phyloP scores from a whole-genome alignment of 1,140 invertebrate species.

The Campoletis sonorensis region DNA sequence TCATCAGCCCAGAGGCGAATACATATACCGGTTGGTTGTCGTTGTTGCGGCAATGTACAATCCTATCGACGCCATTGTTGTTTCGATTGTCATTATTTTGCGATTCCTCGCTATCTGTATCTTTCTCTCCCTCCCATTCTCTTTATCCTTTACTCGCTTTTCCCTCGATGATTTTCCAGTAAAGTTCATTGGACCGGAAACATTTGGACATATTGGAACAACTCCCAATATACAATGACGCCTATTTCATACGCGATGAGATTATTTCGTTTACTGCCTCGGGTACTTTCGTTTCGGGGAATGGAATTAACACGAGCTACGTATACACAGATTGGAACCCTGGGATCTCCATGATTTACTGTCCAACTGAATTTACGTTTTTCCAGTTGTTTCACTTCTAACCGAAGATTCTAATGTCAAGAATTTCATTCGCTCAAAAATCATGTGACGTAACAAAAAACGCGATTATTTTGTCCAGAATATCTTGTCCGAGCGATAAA shows the following conservation, averaged over 20 bases:
- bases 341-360: not conserved
- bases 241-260: constrained; percentile 15
- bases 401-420: too few relatives aligned
- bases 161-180: constrained; percentile 19
- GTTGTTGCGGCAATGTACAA: constrained; percentile 63
- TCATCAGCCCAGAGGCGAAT: constrained; percentile 72
- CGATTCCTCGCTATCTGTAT: constrained; percentile 64
- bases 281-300: not conserved
- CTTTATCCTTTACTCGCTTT: not conserved
- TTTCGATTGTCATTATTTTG: constrained; percentile 73
- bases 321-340: not conserved
- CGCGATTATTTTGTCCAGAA: too few relatives aligned
- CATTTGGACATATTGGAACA: constrained; percentile 72
- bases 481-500: too few relatives aligned
- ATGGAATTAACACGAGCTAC: not conserved
- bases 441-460: too few relatives aligned
- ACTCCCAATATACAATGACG: constrained; percentile 6
- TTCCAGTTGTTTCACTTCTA: too few relatives aligned
- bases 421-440: too few relatives aligned
- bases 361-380: not conserved
- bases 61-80: constrained; percentile 63
- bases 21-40: constrained; percentile 55
- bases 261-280: constrained; percentile 17
- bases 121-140: not conserved
- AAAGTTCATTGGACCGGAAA: constrained; percentile 66